Base-by-base conservation (phyloP, 2,888 invertebrate species). In the Lepetodrilus schrolli region DNA sequence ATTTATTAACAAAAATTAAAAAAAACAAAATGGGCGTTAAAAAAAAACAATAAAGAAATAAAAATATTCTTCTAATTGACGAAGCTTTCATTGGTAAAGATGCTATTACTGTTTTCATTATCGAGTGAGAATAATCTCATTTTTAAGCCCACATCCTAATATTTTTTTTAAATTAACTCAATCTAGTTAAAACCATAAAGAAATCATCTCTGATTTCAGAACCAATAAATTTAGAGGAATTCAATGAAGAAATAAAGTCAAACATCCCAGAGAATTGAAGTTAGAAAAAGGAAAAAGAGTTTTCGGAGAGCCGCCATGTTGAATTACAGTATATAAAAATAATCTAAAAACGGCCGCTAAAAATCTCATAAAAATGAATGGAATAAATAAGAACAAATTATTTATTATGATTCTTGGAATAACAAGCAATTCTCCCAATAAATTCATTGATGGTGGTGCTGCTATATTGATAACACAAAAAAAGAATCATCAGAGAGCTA, bases 401-500 rank as follows among this genome's bases (percentile, higher is more conserved):
- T 92, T 93, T 37, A 90, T 90, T 51, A 93, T 78, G 87, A 94
- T 87, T 79, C 92, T 92, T 91, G 92, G 93, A 91, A 94, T 92
- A 89, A 94, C 91, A 78, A 92, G 91, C 93, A 94, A 92, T 90
- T 94, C 94, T 0, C 93, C 92, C 78, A 94, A 88, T 90, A 94
- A 93, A 93, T 94, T 94, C 90, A 94, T 91, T 7, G 93, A 93
- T 1, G 94, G 93, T 1, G 94, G 94, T 66, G 93, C 93, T 0
- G 94, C 92, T 87, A 94, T 94, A 93, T 94, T 94, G 37, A 92
- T 91, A 38, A 70, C 65, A n/a, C 71, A 90, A 84, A 94, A 91
- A 89, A 94, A 91, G 93, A 94, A 94, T 91, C 94, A 94, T 36
- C 93, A 93, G 82, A 94, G 91, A 82, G 92, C 90, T 86, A 94